Evolutionary conservation across 53 echinoderm and acorn worm species (phyloP).

Genomic region (Antedon mediterranea): DNA sequence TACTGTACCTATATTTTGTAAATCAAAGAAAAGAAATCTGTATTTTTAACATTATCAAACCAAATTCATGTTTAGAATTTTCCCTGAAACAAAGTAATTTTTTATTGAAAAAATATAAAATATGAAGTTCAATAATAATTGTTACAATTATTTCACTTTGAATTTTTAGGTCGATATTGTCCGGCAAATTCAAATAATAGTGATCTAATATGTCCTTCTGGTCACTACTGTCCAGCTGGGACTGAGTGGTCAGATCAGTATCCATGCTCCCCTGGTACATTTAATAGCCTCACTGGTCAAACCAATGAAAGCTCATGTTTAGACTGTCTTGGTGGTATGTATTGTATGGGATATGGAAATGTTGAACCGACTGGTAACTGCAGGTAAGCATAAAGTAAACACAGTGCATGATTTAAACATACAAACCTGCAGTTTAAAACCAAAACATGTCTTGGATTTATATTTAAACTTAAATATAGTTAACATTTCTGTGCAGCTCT

Average conservation of each 20-base stretch:
- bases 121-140: background rate
- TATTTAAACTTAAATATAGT: no score
- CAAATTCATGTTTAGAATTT: no score
- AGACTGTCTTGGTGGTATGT: slow-evolving; percentile 66
- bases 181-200: slow-evolving; percentile 58
- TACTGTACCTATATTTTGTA: no score
- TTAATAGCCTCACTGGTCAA: slow-evolving; percentile 48
- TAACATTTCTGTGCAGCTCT: no score
- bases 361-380: slow-evolving; percentile 81
- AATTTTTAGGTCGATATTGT: slow-evolving; percentile 63
- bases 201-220: slow-evolving; percentile 56
- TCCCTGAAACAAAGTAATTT: no score
- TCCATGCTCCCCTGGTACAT: slow-evolving; percentile 74
- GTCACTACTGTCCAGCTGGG: slow-evolving; percentile 74
- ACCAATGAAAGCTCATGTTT: slow-evolving; percentile 57
- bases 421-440: no score
- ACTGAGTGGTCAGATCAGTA: slow-evolving; percentile 57
- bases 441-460: no score
- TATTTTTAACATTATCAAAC: no score
- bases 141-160: background rate
- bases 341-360: slow-evolving; percentile 82
- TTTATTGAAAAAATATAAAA: no score
- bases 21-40: no score
- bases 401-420: no score
- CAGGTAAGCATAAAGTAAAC: no score